A percentile compares a stretch with the other conserved stretches of the same genome.
Conservation (phyloP, 2,888 invertebrate species). For the Chirona hameri region DNA sequence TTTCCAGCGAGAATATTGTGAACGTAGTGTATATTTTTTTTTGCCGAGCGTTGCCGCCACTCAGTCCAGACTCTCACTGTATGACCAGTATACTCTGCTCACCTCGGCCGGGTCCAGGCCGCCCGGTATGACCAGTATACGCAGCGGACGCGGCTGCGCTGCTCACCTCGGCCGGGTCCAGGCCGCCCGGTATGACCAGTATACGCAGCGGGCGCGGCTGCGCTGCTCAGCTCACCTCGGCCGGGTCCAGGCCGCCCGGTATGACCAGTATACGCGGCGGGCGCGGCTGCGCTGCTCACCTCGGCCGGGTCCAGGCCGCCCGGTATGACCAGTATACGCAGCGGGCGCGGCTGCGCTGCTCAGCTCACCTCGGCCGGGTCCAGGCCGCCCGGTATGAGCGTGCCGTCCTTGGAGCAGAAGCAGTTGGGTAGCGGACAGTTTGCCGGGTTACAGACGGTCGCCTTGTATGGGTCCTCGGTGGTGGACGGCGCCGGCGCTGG, state of each 20-base stretch:
- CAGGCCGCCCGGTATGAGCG: constrained; percentile 76
- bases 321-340: not conserved
- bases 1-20: too few relatives aligned
- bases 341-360: too few relatives aligned
- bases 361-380: constrained; percentile 68
- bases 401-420: constrained; percentile 88
- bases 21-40: too few relatives aligned
- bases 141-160: too few relatives aligned
- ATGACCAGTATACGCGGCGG: too few relatives aligned
- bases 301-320: not conserved
- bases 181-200: not conserved
- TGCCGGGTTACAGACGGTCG: constrained; percentile 69
- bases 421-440: constrained; percentile 77
- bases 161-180: constrained; percentile 4
- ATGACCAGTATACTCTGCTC: too few relatives aligned
- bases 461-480: constrained; percentile 70
- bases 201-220: too few relatives aligned
- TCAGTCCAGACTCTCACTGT: too few relatives aligned
- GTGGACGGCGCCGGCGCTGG: constrained; percentile 69
- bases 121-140: too few relatives aligned
- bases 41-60: too few relatives aligned
- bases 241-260: constrained; percentile 74
- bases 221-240: constrained; percentile 63
- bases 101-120: constrained; percentile 23
- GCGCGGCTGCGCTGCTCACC: too few relatives aligned